These are phyloP conservation scores for Amblyopsis hoosieri DNA, from an alignment of 2,797 vertebrate species.

Conservation along the genomic window DNA sequence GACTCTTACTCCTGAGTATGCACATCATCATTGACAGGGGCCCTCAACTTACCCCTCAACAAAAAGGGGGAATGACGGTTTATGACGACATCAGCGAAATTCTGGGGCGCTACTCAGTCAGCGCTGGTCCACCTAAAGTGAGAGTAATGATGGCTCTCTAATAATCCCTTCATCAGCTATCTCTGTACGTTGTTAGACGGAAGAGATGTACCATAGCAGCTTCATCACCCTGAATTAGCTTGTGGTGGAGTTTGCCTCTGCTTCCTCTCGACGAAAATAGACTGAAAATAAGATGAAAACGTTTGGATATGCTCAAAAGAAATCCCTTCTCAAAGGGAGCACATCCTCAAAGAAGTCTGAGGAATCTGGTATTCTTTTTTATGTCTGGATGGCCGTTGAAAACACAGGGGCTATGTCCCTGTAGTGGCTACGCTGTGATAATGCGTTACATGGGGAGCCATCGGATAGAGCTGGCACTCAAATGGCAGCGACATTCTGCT, in stretches of 20 bases:
- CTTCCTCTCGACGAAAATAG: constrained; percentile 66
- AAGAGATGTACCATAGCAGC: constrained; percentile 55
- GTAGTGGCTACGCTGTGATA: constrained; percentile 64
- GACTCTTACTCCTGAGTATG: constrained; percentile 73
- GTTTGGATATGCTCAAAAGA: constrained; percentile 83
- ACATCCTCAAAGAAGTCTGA: constrained; percentile 81
- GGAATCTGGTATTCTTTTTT: constrained; percentile 82
- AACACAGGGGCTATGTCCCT: constrained; percentile 73
- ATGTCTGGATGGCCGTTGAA: constrained; percentile 79
- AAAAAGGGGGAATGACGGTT: constrained; percentile 31
- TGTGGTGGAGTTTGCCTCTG: constrained; percentile 62
- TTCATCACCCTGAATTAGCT: constrained; percentile 69
- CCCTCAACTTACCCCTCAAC: constrained; percentile 65
- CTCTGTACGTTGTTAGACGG: constrained; percentile 62
- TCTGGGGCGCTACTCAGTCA: constrained; percentile 59
- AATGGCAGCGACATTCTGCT: constrained; percentile 58
- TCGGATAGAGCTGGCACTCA: constrained; percentile 51
- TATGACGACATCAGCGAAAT: constrained; percentile 68
- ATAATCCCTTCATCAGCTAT: constrained; percentile 70
- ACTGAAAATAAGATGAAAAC: constrained; percentile 73
- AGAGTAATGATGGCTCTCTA: constrained; percentile 69
- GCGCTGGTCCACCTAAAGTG: constrained; percentile 70
- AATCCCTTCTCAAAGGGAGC: constrained; percentile 79
- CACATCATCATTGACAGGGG: constrained; percentile 72
- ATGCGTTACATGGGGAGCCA: constrained; percentile 79